Conservation (phyloP, 1,140 invertebrate species). For the Eurosta solidaginis region DNA sequence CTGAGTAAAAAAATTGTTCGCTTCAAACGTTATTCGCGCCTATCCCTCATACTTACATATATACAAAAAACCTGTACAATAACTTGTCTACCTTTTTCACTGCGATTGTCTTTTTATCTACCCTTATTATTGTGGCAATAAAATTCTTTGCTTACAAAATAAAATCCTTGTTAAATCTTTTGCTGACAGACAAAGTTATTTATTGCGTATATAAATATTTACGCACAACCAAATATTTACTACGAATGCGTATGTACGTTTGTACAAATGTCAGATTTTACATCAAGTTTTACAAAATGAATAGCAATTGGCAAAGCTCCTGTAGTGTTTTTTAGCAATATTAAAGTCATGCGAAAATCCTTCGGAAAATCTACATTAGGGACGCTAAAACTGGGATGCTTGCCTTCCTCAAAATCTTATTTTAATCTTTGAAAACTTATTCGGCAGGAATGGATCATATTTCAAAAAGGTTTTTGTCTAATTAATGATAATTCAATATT, state of each 20-base stretch:
- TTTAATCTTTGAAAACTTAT: no score
- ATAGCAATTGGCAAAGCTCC: neutral
- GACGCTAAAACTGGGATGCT: no score
- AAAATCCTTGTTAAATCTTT: slow-evolving; percentile 10
- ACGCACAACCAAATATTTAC: neutral
- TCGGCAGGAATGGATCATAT: no score
- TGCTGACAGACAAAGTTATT: slow-evolving; percentile 8
- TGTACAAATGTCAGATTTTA: neutral
- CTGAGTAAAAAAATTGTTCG: no score
- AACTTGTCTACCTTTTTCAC: neutral
- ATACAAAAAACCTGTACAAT: neutral
- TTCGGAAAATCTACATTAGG: no score
- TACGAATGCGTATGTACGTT: neutral
- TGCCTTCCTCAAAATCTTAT: no score
- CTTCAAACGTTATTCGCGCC: no score
- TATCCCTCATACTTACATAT: neutral
- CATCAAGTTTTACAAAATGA: neutral
- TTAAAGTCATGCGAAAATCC: no score
- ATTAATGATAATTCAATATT: no score
- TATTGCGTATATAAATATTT: neutral
- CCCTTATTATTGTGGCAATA: slow-evolving; percentile 4
- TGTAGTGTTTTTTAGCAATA: neutral
- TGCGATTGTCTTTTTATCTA: neutral
- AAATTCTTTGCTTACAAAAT: slow-evolving; percentile 21
- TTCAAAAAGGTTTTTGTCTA: no score